Evolutionary conservation across 2,797 vertebrate genomes (phyloP).

Genomic region (Coendou prehensilis): DNA sequence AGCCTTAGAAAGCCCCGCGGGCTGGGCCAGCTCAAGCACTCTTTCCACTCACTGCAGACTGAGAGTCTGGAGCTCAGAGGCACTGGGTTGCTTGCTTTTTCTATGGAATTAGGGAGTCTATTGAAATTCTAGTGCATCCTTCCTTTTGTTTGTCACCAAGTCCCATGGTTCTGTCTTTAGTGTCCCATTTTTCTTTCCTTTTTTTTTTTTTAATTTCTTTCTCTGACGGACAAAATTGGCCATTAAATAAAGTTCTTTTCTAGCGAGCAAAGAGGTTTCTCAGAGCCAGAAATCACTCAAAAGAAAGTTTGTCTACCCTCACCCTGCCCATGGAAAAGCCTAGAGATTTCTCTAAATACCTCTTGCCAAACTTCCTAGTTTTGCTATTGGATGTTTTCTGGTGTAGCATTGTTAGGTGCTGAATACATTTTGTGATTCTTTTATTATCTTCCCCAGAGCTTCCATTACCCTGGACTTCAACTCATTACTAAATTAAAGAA

Average conservation of each 20-base stretch:
- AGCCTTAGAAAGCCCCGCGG: neutral
- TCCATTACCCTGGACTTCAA: slow-evolving; percentile 76
- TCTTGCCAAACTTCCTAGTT: slow-evolving; percentile 79
- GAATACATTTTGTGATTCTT: slow-evolving; percentile 74
- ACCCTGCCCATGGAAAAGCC: slow-evolving; percentile 66
- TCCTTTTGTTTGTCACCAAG: slow-evolving; percentile 72
- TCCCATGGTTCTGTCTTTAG: slow-evolving; percentile 79
- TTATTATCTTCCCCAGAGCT: slow-evolving; percentile 74
- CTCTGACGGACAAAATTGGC: slow-evolving; percentile 72
- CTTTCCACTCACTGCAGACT: neutral
- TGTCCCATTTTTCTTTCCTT: slow-evolving; percentile 70
- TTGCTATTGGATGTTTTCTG: slow-evolving; percentile 61
- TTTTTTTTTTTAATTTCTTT: slow-evolving; percentile 62
- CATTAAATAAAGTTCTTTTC: slow-evolving; percentile 82
- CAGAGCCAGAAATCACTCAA: slow-evolving; percentile 82
- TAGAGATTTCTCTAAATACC: slow-evolving; percentile 73
- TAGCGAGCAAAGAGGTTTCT: slow-evolving; percentile 78
- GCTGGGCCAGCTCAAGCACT: neutral
- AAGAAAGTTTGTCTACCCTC: slow-evolving; percentile 74
- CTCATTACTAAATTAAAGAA: slow-evolving; percentile 80
- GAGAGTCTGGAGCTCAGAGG: neutral
- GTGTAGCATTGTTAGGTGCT: slow-evolving; percentile 72
- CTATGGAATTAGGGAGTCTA: slow-evolving; percentile 68
- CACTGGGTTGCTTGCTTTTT: slow-evolving; percentile 52
- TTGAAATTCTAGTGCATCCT: slow-evolving; percentile 73